A percentile compares a stretch with the other conserved stretches of the same genome.
These are phyloP conservation scores for Pinna nobilis DNA, from an alignment of 1,140 invertebrate species.

Conservation along the genomic window DNA sequence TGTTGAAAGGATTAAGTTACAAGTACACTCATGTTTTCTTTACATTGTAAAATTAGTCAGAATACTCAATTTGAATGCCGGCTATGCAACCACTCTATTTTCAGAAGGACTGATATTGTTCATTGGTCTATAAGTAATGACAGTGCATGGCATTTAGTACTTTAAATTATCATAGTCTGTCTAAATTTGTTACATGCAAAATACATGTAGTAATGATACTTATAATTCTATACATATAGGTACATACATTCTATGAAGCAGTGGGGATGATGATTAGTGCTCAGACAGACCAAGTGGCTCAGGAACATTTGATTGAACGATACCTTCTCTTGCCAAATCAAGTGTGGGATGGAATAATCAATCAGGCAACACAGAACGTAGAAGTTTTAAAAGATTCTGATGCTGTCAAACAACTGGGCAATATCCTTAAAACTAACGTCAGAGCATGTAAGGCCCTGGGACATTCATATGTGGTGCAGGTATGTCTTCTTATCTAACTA, in stretches of 20 bases:
- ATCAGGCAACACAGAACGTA: constrained; percentile 96
- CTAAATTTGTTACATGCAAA: neutral
- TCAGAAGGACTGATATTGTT: too few species aligned
- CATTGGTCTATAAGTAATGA: too few species aligned
- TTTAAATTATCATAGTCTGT: neutral
- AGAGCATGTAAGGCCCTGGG: constrained; percentile 97
- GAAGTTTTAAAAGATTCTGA: constrained; percentile 97
- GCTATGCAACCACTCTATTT: too few species aligned
- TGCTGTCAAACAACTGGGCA: constrained; percentile 96
- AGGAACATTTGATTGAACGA: constrained; percentile 96
- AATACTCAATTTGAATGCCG: too few species aligned
- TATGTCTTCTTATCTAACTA: constrained; percentile 57
- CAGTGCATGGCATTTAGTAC: too few species aligned
- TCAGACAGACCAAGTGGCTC: constrained; percentile 88
- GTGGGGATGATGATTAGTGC: constrained; percentile 99
- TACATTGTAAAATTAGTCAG: too few species aligned
- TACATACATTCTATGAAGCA: constrained; percentile 99
- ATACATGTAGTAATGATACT: neutral
- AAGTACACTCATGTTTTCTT: too few species aligned
- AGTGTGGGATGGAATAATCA: constrained; percentile 99
- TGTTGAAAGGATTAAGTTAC: too few species aligned
- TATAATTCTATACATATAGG: too few species aligned
- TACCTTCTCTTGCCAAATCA: constrained; percentile 99
- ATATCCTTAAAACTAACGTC: constrained; percentile 99
- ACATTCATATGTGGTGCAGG: constrained; percentile 95